Percentiles rank a stretch among this genome's conserved stretches.
Evolutionary conservation across 2,888 invertebrate genomes (phyloP).

Genomic region (Argyresthia goedartella): DNA sequence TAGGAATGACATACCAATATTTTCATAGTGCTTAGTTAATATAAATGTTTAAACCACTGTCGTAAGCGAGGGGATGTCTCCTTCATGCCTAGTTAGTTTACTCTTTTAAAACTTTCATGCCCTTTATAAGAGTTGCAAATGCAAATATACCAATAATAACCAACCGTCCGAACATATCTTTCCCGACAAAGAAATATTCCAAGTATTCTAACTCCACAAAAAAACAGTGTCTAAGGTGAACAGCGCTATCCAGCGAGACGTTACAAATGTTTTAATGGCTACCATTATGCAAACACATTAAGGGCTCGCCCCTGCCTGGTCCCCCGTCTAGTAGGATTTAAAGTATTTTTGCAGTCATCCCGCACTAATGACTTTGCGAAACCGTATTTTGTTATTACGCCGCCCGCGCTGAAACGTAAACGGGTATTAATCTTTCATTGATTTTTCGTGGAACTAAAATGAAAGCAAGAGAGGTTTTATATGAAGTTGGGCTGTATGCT

Average conservation of each 20-base stretch:
- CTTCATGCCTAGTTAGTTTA: background rate
- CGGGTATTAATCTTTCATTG: background rate
- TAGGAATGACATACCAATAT: background rate
- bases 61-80: no score
- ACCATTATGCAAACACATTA: slow-evolving; percentile 68
- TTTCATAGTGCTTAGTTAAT: no score
- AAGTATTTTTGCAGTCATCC: slow-evolving; percentile 7
- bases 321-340: slow-evolving; percentile 33
- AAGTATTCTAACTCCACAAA: background rate
- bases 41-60: no score
- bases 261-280: slow-evolving; percentile 66
- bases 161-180: background rate
- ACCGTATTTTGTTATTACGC: slow-evolving; percentile 6
- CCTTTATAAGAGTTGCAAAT: background rate
- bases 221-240: slow-evolving; percentile 10
- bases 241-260: slow-evolving; percentile 43
- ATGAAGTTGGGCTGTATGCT: no score
- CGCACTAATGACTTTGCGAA: slow-evolving; percentile 19
- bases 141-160: background rate
- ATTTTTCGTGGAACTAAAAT: background rate
- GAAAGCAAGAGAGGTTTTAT: no score
- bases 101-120: background rate
- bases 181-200: no score
- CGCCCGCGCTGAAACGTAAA: background rate
- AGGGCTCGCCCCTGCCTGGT: slow-evolving; percentile 36